phyloP scores from a whole-genome alignment of 1,140 invertebrate genomes.

The Zaprionus gabonicus region DNA sequence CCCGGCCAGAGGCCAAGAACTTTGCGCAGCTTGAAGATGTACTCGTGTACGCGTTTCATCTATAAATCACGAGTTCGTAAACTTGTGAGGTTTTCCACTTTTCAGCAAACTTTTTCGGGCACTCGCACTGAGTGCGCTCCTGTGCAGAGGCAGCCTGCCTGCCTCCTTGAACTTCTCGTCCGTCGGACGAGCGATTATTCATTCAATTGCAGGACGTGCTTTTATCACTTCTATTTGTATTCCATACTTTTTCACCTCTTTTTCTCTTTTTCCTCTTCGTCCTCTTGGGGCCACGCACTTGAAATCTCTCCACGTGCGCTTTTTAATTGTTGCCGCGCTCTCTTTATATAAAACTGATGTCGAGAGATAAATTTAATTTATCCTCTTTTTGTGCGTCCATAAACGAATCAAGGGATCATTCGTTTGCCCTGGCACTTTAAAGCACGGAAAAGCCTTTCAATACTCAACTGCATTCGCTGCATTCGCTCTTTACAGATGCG shows the following conservation, averaged over 20 bases:
- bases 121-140: not conserved
- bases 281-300: conserved; percentile 25
- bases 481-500: conserved; percentile 86
- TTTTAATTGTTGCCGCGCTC: conserved; percentile 54
- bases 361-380: conserved; percentile 53
- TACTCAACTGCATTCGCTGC: not conserved
- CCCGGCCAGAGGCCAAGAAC: not conserved
- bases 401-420: conserved; percentile 26
- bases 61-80: not conserved
- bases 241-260: conserved; percentile 16
- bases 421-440: conserved; percentile 14
- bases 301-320: conserved; percentile 52
- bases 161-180: not conserved
- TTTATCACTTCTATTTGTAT: conserved; percentile 45
- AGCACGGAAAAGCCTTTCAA: not conserved
- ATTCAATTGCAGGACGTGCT: conserved; percentile 41
- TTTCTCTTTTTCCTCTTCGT: not conserved
- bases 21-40: not conserved
- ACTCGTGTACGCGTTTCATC: not conserved
- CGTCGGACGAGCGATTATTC: conserved; percentile 22
- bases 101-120: not conserved
- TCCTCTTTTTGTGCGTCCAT: conserved; percentile 29
- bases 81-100: not conserved
- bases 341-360: conserved; percentile 43
- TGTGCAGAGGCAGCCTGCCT: not conserved